Base-by-base conservation (phyloP, 2,113 vertebrate species). In the Piprites chloris region DNA sequence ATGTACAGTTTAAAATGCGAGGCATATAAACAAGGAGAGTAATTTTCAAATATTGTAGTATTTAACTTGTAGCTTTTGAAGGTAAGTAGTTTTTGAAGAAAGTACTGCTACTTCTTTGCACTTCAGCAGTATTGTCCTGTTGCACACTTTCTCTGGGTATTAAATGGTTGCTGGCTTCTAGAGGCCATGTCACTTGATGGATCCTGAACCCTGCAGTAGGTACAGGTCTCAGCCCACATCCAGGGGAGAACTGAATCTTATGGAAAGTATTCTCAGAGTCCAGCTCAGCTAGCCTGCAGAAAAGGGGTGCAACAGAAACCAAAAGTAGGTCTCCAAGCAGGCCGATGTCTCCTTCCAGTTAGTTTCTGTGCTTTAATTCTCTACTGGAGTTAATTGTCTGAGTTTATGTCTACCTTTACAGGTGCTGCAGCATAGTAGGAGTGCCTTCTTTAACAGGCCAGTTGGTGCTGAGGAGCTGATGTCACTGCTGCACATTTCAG, bases 131-230 rank as follows among this genome's bases (percentile, higher is more conserved):
- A 23, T 13, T 77, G 16, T 30, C 62, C 56, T 4, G 11, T 18
- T 68, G 49, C 22, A 35, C 2, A 1, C 9, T 81, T 85, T 23
- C 33, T 62, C 30, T 85, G 56, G 17, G 2, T 67, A 35, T 92
- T 84, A 71, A 55, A 19, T 72, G 33, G 15, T 53, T 56, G 32
- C 32, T 82, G 58, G 9, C 27, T 82, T 18, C 33, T 67, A 56
- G 35, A 71, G 24, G 26, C 56, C 15, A 2, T 56, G 41, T 14
- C 62, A 26, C 32, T 15, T 74, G 32, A 55, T 66, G 39, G 35
- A 63, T 69, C 16, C 14, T 37, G 63, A 69, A 24, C 32, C 24
- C 18, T 63, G 32, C 0, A 0, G 17, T 52, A 65, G 20, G 9
- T 87, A 35, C 46, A 55, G 30, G 37, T 63, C 81, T 85, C 7